Evolutionary conservation across 2,113 vertebrate species (phyloP).

Genomic region (Pelobates fuscus): DNA sequence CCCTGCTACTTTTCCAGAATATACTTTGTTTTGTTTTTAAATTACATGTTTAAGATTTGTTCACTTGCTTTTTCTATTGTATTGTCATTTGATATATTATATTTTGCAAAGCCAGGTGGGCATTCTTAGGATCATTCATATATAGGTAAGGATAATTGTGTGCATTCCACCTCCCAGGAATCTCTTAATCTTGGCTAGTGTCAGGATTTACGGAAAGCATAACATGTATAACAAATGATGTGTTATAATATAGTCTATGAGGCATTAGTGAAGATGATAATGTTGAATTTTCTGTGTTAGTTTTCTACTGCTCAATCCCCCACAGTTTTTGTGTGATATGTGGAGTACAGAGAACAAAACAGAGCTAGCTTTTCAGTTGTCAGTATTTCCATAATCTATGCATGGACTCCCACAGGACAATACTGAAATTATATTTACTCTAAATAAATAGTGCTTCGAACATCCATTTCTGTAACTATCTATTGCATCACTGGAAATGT

Average conservation of each 20-base stretch:
- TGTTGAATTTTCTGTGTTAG: slow-evolving; percentile 21
- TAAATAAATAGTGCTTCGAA: slow-evolving; percentile 22
- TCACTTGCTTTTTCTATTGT: not conserved
- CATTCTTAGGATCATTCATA: slow-evolving; percentile 20
- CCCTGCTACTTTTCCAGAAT: slow-evolving; percentile 21
- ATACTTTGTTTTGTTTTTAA: not conserved
- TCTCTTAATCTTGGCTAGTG: slow-evolving; percentile 1
- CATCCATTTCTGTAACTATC: too few species aligned
- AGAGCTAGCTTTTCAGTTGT: slow-evolving; percentile 6
- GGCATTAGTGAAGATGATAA: slow-evolving; percentile 27
- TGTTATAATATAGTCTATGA: slow-evolving; percentile 8
- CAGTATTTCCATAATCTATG: slow-evolving; percentile 17
- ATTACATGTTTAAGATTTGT: not conserved
- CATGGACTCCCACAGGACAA: not conserved
- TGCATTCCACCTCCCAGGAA: not conserved
- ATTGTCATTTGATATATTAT: not conserved
- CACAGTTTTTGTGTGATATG: slow-evolving; percentile 11
- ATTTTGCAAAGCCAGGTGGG: not conserved
- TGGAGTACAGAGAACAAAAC: slow-evolving; percentile 16
- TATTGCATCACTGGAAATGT: too few species aligned
- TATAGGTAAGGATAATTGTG: slow-evolving; percentile 8
- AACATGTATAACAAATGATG: slow-evolving; percentile 16
- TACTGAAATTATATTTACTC: not conserved
- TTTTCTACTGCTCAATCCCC: slow-evolving; percentile 34
- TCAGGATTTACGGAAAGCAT: not conserved